phyloP scores from a whole-genome alignment of 2,888 invertebrate genomes.

The Chrysotoxum bicinctum region DNA sequence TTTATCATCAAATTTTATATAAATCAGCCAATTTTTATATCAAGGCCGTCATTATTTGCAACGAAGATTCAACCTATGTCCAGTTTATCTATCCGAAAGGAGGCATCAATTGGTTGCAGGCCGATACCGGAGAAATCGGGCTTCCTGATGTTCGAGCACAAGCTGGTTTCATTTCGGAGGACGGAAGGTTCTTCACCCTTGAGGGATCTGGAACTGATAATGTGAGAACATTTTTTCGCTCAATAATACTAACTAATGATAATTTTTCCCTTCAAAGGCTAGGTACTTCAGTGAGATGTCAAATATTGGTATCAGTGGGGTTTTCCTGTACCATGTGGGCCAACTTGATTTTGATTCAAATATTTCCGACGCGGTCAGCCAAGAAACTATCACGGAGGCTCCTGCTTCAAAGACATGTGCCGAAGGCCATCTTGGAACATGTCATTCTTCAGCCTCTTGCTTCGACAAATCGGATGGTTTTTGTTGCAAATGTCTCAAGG shows the following conservation, averaged over 20 bases:
- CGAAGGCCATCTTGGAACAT: constrained; percentile 87
- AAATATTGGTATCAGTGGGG: constrained; percentile 92
- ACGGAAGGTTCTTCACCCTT: constrained; percentile 88
- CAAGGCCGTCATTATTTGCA: constrained; percentile 78
- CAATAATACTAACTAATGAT: constrained; percentile 9
- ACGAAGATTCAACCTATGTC: constrained; percentile 87
- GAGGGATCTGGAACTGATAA: constrained; percentile 96
- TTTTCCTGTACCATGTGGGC: constrained; percentile 94
- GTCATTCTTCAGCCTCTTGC: constrained; percentile 92
- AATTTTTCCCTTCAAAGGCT: constrained; percentile 75
- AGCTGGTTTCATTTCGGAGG: constrained; percentile 94
- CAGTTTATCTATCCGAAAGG: constrained; percentile 93
- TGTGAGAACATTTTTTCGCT: constrained; percentile 81
- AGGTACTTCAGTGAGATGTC: constrained; percentile 87
- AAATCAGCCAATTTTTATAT: not conserved
- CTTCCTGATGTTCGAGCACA: constrained; percentile 95
- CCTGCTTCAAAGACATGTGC: constrained; percentile 82
- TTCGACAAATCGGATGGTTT: constrained; percentile 91
- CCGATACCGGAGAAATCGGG: constrained; percentile 88
- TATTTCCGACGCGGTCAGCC: constrained; percentile 86
- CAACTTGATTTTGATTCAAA: constrained; percentile 84
- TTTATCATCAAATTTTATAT: not conserved
- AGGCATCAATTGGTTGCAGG: constrained; percentile 96
- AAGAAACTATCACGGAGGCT: constrained; percentile 81
- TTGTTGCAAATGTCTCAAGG: constrained; percentile 93